These are phyloP conservation scores for Nycticebus coucang DNA, from an alignment of 2,113 vertebrate genomes.

Conservation along the genomic window DNA sequence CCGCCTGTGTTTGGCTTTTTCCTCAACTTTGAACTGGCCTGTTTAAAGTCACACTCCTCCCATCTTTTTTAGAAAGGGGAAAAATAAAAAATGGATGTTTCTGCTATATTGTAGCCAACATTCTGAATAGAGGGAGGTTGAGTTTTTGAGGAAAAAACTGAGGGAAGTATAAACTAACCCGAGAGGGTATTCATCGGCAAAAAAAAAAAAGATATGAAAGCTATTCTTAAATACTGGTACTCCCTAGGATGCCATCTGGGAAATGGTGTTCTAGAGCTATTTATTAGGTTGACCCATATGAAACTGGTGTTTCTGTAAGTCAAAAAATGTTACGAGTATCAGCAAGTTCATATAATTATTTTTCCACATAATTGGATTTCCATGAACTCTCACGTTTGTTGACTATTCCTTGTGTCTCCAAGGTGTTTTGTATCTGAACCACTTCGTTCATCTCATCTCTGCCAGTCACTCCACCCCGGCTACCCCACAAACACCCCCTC, in stretches of 20 bases:
- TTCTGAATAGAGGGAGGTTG: conserved; percentile 34
- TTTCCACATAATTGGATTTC: neutral
- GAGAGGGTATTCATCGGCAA: neutral
- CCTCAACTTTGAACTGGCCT: neutral
- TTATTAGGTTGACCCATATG: neutral
- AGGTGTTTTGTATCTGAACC: neutral
- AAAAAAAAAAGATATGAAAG: no score
- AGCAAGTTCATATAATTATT: neutral
- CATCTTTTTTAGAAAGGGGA: neutral
- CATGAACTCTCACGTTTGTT: neutral
- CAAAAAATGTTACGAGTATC: neutral
- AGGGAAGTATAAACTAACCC: no score
- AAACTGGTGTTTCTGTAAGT: neutral
- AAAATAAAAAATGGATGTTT: neutral
- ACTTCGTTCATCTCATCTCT: neutral
- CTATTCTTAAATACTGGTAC: neutral
- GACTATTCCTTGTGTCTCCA: neutral
- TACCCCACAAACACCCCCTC: neutral
- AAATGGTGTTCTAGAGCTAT: neutral
- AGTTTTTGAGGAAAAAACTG: neutral
- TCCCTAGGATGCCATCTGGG: neutral
- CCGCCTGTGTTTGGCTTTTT: neutral
- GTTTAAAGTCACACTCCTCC: conserved; percentile 3
- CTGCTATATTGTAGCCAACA: conserved; percentile 45
- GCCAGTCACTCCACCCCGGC: neutral